Evolutionary conservation across 2,888 invertebrate species (phyloP).

Genomic region (Rutpela maculata): DNA sequence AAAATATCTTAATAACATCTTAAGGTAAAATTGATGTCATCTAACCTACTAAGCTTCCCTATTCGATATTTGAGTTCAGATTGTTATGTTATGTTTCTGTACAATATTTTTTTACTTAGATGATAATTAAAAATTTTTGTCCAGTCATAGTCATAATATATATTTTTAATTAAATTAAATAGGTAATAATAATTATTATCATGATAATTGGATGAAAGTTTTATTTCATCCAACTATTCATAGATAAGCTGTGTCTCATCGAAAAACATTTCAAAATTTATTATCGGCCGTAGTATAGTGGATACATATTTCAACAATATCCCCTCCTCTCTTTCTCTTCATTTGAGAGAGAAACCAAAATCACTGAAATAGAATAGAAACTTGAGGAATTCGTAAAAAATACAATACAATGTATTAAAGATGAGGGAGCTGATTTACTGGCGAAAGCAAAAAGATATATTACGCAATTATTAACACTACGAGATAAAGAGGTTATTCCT

Average conservation of each 20-base stretch:
- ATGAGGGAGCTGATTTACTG: slow-evolving; percentile 13
- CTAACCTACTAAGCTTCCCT: too few species aligned
- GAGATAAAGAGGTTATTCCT: slow-evolving; percentile 8
- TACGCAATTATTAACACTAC: slow-evolving; percentile 12
- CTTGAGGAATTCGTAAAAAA: slow-evolving; percentile 21
- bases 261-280: slow-evolving; percentile 7
- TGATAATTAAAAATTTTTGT: too few species aligned
- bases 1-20: too few species aligned
- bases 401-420: slow-evolving; percentile 28
- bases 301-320: slow-evolving; percentile 8
- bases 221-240: not conserved
- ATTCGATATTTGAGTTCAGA: too few species aligned
- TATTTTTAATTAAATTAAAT: too few species aligned
- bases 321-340: not conserved
- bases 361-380: not conserved
- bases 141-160: too few species aligned
- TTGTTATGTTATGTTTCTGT: too few species aligned
- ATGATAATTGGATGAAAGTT: too few species aligned
- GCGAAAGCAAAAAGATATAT: slow-evolving; percentile 17
- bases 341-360: not conserved
- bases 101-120: too few species aligned
- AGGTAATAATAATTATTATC: too few species aligned
- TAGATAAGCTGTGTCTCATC: not conserved
- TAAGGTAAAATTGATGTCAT: too few species aligned
- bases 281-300: not conserved